phyloP scores from a whole-genome alignment of 2,113 vertebrate species.

The Apistogramma diplotaenia region DNA sequence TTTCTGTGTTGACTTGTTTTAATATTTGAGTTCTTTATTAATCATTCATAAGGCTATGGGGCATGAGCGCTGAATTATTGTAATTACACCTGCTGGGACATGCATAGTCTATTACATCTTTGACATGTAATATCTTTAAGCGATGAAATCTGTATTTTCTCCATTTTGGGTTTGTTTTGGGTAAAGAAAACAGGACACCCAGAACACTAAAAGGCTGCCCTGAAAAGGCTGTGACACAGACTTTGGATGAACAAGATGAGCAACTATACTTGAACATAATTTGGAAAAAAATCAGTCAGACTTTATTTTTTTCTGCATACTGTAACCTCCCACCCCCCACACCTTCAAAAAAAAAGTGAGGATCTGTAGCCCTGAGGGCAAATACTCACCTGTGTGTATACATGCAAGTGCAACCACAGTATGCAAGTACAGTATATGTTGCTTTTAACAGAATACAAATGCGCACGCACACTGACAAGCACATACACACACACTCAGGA shows the following conservation, averaged over 20 bases:
- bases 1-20: constrained; percentile 65
- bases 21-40: constrained; percentile 73
- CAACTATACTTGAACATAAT: constrained; percentile 12
- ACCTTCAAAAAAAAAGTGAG: constrained; percentile 32
- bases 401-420: constrained; percentile 34
- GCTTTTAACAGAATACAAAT: constrained; percentile 57
- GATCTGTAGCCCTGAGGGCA: constrained; percentile 56
- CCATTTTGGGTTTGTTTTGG: neutral
- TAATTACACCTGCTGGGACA: constrained; percentile 73
- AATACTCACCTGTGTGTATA: constrained; percentile 47
- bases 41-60: constrained; percentile 58
- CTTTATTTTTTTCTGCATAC: constrained; percentile 38
- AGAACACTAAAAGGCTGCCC: neutral
- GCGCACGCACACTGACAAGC: constrained; percentile 20
- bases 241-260: constrained; percentile 11
- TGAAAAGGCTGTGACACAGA: neutral
- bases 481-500: constrained; percentile 53
- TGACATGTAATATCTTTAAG: constrained; percentile 13
- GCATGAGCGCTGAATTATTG: constrained; percentile 46
- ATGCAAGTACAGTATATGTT: constrained; percentile 46
- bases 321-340: neutral
- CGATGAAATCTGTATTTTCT: neutral
- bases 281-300: constrained; percentile 10
- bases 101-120: constrained; percentile 23
- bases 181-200: neutral